phyloP scores from a whole-genome alignment of 1,140 invertebrate genomes.

The Leptinotarsa lineolata region DNA sequence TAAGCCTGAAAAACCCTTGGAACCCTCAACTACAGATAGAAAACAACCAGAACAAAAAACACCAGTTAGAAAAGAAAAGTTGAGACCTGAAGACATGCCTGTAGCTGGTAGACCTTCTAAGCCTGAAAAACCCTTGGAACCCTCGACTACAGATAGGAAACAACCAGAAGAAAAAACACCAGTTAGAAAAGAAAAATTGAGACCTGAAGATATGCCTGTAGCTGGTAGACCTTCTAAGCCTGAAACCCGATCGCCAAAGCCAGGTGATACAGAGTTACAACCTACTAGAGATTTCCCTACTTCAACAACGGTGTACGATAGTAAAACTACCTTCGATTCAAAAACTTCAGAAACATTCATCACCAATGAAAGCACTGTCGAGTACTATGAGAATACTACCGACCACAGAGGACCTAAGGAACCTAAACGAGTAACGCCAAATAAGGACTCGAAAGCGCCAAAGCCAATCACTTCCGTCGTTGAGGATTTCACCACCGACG shows the following conservation, averaged over 20 bases:
- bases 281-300: neutral
- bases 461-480: conserved; percentile 15
- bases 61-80: neutral
- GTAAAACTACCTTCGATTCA: neutral
- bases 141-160: too few species aligned
- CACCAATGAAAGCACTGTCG: conserved; percentile 7
- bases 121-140: too few species aligned
- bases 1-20: neutral
- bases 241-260: neutral
- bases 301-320: neutral
- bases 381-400: neutral
- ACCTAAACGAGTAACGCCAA: neutral
- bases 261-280: neutral
- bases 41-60: neutral
- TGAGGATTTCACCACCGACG: conserved; percentile 28
- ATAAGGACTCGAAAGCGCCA: neutral
- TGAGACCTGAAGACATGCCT: neutral
- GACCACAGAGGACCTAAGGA: neutral
- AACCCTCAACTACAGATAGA: neutral
- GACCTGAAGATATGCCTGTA: too few species aligned
- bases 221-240: too few species aligned
- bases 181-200: too few species aligned
- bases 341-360: neutral
- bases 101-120: neutral
- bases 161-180: too few species aligned